Base-by-base conservation (phyloP, 2,888 invertebrate genomes). In the Polyommatus icarus region DNA sequence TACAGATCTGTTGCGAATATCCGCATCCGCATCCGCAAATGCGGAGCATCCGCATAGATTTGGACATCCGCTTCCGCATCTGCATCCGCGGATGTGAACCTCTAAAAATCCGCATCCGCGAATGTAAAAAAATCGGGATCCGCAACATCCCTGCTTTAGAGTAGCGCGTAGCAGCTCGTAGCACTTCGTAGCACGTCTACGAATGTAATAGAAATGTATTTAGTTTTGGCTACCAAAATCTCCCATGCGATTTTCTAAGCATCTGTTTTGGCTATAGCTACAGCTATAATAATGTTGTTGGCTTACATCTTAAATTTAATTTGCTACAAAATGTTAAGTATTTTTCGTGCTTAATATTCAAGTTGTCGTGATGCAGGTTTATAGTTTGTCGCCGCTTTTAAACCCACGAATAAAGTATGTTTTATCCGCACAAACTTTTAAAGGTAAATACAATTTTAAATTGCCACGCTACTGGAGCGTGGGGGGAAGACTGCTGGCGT, bases 361-460 rank as follows among this genome's bases (percentile, higher is more conserved):
- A 24, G 10, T 24, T 61, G 61, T 4, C 61, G 4, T 24, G 61
- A 61, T 61, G 61, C 61, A 61, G 20, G 61, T 61, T 50, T 54
- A 29, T 18, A 75, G 29, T 24, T 50, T 54, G 29, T 75, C 75
- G 29, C 20, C 24, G 46, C 75, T 75, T 54, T 75, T 75, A 75
- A 73, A 54, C 18, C 18, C 46, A 75, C 50, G 29, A 18, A 29
- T 29, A 75, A 50, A 50, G 29, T 24, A 46, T 50, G 75, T 29
- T 29, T 75, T 29, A 50, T 75, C 75, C 75, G 75, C 6, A 18
- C 29, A 40, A 40, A 40, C 32, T 73, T 73, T 73, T 20, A 54
- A 75, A 54, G 54, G 50, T 75, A 75, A 75, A 75, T 29, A 29
- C 24, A 75, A 75, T 50, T 75, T 54, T 75, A 75, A 50, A 54